Evolutionary conservation across 2,888 invertebrate species (phyloP).

Genomic region (Diloba caeruleocephala): DNA sequence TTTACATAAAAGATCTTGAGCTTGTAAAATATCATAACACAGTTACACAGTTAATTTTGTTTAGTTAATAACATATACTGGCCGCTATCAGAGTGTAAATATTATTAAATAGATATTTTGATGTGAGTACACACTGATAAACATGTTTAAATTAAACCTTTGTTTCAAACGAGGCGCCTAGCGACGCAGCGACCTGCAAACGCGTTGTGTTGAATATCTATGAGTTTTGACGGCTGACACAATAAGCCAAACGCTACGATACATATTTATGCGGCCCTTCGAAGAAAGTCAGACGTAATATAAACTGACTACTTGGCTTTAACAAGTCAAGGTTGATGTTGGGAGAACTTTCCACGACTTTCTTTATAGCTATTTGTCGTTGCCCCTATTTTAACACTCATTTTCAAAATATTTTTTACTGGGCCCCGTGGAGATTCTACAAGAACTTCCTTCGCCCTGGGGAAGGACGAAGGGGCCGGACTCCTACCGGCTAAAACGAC

Average conservation of each 20-base stretch:
- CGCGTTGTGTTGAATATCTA: conserved; percentile 45
- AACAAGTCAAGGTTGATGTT: conserved; percentile 5
- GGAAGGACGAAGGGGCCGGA: no score
- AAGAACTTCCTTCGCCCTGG: no score
- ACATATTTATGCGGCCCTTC: conserved; percentile 39
- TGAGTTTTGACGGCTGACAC: conserved; percentile 29
- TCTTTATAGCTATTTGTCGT: not conserved
- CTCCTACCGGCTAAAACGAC: no score
- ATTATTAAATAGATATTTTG: conserved; percentile 34
- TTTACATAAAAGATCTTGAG: conserved; percentile 27
- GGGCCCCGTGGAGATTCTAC: no score
- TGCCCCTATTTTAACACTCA: not conserved
- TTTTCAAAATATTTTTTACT: no score
- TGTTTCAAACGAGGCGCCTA: conserved; percentile 46
- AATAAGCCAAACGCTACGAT: conserved; percentile 25
- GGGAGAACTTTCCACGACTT: conserved; percentile 9
- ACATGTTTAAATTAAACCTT: conserved; percentile 49
- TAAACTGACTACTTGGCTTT: conserved; percentile 7
- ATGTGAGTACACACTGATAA: conserved; percentile 39
- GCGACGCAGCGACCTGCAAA: conserved; percentile 23
- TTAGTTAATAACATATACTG: conserved; percentile 22
- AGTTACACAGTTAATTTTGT: conserved; percentile 8
- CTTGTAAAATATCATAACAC: conserved; percentile 20
- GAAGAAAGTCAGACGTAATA: conserved; percentile 34
- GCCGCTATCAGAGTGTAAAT: conserved; percentile 42